Percentiles rank a stretch among this genome's conserved stretches.
Conservation (phyloP, 1,140 invertebrate genomes). For the Teleogryllus occipitalis region DNA sequence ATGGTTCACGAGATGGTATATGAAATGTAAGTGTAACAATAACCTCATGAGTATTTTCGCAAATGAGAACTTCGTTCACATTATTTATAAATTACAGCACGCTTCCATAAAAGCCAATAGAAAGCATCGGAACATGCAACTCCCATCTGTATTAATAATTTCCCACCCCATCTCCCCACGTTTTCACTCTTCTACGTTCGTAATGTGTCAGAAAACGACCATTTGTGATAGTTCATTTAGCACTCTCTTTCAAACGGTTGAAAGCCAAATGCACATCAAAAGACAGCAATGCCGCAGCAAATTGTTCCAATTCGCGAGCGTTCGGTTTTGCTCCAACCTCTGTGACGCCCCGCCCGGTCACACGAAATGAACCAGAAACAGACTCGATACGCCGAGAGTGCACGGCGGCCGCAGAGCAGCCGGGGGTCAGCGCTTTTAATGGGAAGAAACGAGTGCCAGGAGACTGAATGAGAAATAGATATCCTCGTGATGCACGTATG, state of each 20-base stretch:
- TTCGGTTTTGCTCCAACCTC: background rate
- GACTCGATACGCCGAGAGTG: too few species aligned
- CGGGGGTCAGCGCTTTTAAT: too few species aligned
- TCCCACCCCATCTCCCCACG: background rate
- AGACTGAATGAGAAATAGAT: too few species aligned
- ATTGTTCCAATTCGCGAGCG: background rate
- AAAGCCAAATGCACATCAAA: slow-evolving; percentile 4
- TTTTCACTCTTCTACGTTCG: background rate
- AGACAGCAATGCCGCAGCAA: background rate
- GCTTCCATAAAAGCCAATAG: background rate
- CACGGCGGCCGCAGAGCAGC: too few species aligned
- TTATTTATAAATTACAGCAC: background rate
- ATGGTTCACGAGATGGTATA: too few species aligned
- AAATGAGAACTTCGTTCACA: background rate
- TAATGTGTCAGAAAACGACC: background rate
- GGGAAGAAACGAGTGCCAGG: too few species aligned
- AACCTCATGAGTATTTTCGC: background rate
- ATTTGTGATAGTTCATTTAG: background rate
- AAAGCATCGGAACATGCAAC: background rate
- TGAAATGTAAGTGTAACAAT: too few species aligned
- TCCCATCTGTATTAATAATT: background rate
- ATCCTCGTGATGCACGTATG: too few species aligned
- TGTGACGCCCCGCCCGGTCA: too few species aligned
- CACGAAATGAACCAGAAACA: too few species aligned
- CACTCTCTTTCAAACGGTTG: background rate